Evolutionary conservation across 2,797 vertebrate species (phyloP).

Genomic region (Loriculus beryllinus): DNA sequence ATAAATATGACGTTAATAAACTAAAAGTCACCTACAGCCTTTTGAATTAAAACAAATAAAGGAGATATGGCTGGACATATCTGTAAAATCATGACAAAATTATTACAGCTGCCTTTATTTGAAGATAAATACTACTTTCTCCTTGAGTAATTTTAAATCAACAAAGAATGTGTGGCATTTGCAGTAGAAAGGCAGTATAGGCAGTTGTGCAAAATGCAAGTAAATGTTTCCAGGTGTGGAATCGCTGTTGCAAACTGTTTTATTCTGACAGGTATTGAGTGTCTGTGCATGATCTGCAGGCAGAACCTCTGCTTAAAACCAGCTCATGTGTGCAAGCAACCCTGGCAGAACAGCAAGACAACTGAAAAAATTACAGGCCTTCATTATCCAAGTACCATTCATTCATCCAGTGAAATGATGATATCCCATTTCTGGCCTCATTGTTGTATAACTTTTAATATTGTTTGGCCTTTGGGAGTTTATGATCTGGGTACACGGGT

Average conservation of each 20-base stretch:
- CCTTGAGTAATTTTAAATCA: neutral
- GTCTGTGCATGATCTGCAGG: neutral
- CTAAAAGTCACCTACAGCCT: neutral
- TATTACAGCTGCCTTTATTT: neutral
- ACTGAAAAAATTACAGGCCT: neutral
- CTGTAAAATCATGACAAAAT: neutral
- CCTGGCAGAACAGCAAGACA: neutral
- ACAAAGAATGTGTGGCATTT: neutral
- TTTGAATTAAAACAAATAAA: neutral
- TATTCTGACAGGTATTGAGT: neutral
- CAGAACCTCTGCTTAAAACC: neutral
- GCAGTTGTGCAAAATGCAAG: neutral
- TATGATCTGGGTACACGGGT: neutral
- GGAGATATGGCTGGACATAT: neutral
- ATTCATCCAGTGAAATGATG: neutral
- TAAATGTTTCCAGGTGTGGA: neutral
- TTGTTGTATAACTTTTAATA: neutral
- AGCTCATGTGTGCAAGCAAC: neutral
- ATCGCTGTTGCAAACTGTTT: neutral
- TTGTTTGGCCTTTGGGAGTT: neutral
- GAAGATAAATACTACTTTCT: neutral
- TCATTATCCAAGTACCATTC: neutral
- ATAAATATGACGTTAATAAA: neutral
- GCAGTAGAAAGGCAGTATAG: neutral
- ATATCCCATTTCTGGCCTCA: neutral